Conservation (phyloP, 2,797 vertebrate genomes). For the Takifugu rubripes region DNA sequence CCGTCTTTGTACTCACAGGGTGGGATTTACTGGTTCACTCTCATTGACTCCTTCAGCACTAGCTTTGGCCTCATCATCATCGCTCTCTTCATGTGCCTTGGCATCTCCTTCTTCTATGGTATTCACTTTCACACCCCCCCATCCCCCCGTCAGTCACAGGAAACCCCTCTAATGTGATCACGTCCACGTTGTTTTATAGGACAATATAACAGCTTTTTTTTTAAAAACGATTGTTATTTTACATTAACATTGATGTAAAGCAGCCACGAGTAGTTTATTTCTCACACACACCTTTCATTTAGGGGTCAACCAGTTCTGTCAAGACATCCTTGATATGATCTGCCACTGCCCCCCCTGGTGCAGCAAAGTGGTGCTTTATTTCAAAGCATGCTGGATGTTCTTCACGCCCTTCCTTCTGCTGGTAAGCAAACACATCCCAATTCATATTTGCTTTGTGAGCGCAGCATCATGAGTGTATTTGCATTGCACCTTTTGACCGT, state of each 20-base stretch:
- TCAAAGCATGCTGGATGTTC: slow-evolving; percentile 83
- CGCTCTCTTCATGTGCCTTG: slow-evolving; percentile 84
- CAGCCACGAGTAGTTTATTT: background rate
- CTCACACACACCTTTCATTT: slow-evolving; percentile 3
- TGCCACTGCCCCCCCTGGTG: slow-evolving; percentile 80
- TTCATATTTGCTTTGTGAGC: background rate
- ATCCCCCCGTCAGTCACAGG: background rate
- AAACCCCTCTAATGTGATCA: background rate
- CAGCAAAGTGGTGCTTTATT: slow-evolving; percentile 77
- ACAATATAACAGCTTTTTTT: background rate
- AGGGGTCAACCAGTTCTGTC: slow-evolving; percentile 84
- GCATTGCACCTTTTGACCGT: too few species aligned
- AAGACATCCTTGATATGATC: slow-evolving; percentile 83
- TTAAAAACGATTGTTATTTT: background rate
- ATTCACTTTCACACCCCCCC: slow-evolving; percentile 33
- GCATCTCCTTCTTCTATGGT: slow-evolving; percentile 86
- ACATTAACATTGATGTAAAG: background rate
- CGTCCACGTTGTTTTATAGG: background rate
- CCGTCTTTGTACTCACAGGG: slow-evolving; percentile 68
- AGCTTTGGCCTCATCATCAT: slow-evolving; percentile 88
- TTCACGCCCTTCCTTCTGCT: slow-evolving; percentile 78
- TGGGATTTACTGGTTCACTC: slow-evolving; percentile 88
- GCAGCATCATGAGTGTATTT: too few species aligned
- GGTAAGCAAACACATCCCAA: slow-evolving; percentile 60
- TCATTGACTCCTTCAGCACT: slow-evolving; percentile 85